Evolutionary conservation across 2,888 invertebrate genomes (phyloP), one percentile per base, ranked within the genome.

Genomic region (Drosophila lutescens): DNA sequence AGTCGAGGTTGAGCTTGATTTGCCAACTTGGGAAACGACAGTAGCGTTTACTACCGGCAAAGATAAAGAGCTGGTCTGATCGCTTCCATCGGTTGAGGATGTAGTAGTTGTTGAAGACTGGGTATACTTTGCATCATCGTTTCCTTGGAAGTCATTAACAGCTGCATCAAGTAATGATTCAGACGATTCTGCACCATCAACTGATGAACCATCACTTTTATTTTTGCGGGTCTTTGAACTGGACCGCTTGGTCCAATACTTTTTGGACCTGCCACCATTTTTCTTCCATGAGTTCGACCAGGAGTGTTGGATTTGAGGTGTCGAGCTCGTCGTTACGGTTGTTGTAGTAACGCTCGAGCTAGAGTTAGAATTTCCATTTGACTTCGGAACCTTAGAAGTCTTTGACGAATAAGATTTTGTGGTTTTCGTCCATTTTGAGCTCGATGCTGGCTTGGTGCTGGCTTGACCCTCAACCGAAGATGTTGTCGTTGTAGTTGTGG

Each of bases 361-460:
- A 8, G 69, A 59, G 7, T 34, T 60, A 2, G 54, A 32, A 20
- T 53, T 47, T 23, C 49, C 17, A 10, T 5, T 34, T 5, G 13
- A 30, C 7, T 41, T 49, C 1, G 47, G 34, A 38, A 30, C 3
- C 17, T 20, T 46, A 10, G 32, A 13, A 2, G 30, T 46, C 8
- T 40, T 59, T 2, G 61, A 58, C 0, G 61, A 46, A 46, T 58
- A 38, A 0, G 50, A 50, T 44, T 62, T 51, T 9, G 65, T 51
- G 4, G 51, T 56, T 54, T 53, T 43, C 2, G 46, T 57, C 2
- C 47, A 47, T 6, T 30, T 47, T n/a, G 32, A 26, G 9, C 46
- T 13, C 1, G 26, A 26, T 26, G 1, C 26, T 26, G 26, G 26
- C 26, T 6, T 26, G 26, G 5, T 26, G 26, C 26, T 26, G 40